These are phyloP conservation scores for Aradophagus sp. DNA, from an alignment of 1,140 invertebrate genomes.

Conservation along the genomic window DNA sequence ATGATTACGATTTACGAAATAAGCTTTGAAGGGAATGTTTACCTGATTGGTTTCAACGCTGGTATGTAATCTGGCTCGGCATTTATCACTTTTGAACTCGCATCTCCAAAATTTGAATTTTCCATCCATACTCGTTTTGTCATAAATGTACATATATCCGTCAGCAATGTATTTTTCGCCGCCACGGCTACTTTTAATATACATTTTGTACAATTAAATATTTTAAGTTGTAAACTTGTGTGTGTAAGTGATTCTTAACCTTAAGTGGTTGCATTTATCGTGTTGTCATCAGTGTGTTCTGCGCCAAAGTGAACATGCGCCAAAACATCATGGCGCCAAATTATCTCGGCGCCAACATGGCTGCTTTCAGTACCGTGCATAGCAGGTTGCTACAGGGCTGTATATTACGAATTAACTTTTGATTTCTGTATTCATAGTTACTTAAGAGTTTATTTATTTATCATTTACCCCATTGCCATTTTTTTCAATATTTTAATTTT, in stretches of 20 bases:
- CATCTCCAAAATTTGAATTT: slow-evolving; percentile 47
- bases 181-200: slow-evolving; percentile 36
- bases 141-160: slow-evolving; percentile 43
- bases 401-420: too few relatives aligned
- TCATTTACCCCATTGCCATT: too few relatives aligned
- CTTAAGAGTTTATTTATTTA: too few relatives aligned
- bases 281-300: slow-evolving; percentile 15
- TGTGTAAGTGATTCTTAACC: slow-evolving; percentile 15
- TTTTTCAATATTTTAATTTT: too few relatives aligned
- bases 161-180: slow-evolving; percentile 40
- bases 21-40: too few relatives aligned
- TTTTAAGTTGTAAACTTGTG: background rate
- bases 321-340: slow-evolving; percentile 52
- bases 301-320: slow-evolving; percentile 51
- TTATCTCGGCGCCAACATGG: slow-evolving; percentile 43
- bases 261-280: slow-evolving; percentile 1
- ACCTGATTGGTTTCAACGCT: slow-evolving; percentile 41
- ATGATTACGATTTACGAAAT: too few relatives aligned
- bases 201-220: slow-evolving; percentile 25
- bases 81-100: slow-evolving; percentile 42
- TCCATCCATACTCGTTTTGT: slow-evolving; percentile 34
- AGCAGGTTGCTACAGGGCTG: too few relatives aligned
- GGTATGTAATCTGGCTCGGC: slow-evolving; percentile 36
- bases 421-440: too few relatives aligned
- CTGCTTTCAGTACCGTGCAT: slow-evolving; percentile 16